Base-by-base conservation (phyloP, 37 sponge, comb jelly and placozoan genomes). In the Haliclona indistincta region DNA sequence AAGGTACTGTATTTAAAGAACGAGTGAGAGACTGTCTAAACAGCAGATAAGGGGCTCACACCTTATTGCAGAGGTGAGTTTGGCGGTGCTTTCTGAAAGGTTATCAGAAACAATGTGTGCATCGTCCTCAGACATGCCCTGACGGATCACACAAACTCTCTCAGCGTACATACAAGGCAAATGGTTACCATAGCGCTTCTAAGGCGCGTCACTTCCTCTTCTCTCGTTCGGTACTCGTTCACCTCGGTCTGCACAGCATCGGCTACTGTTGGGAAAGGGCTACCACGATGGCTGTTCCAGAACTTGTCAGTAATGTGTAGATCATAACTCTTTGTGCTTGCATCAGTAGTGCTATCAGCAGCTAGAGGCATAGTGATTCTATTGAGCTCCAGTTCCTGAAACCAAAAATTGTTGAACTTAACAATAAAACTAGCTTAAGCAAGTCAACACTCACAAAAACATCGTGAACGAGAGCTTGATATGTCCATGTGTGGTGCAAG, bases 401-500 rank as follows among this genome's bases (percentile, higher is more conserved):
- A 49, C 22, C 63, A 61, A 13, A 28, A 13, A 22, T 61, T 26
- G 15, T 13, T 32, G 28, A 10, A 35, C 8, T 26, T 35, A 13
- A 65, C 28, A 34, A 26, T 40, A 15, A 4, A 40, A 20, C 8
- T 22, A 38, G 35, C 29, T 7, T 65, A 26, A 25, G 52, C 15
- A 26, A 38, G 2, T 1, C 22, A 43, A 3, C 2, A 38, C 86
- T 78, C 30, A 95, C 95, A 51, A 94, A 64, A 20, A 95, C 36
- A 60, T 98, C 99, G 45, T 98, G 99, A 8, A 64, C 86, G 0
- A 98, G 79, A 30, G 99, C 99, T 52, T 98, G 99, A 72, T 98
- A 98, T 1, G 95, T 98, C 99, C 99, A 98, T 29, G 99, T 95
- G 79, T 98, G 99, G 64, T 98, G 99, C n/a, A 98, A 83, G 30